These are phyloP conservation scores for Pseudorhombus dupliciocellatus DNA, from an alignment of 2,113 vertebrate species.

Conservation along the genomic window DNA sequence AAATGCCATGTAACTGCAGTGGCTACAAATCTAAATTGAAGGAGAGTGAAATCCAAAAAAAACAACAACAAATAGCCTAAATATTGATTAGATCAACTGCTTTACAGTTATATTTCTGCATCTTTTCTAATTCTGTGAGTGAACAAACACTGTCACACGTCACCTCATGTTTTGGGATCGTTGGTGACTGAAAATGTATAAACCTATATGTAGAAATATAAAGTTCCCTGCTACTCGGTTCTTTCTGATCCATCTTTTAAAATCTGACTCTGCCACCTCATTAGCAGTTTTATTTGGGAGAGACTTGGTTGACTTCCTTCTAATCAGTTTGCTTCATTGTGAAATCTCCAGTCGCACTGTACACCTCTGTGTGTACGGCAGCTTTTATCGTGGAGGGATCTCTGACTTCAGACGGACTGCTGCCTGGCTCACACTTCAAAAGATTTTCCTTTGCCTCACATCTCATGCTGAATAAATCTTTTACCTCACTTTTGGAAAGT, in stretches of 20 bases:
- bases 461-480: constrained; percentile 6
- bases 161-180: no score
- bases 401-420: not conserved
- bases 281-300: not conserved
- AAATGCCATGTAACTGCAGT: no score
- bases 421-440: constrained; percentile 23
- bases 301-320: not conserved
- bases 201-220: no score
- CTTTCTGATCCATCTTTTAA: not conserved
- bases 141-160: no score
- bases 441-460: not conserved
- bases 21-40: no score
- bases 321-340: not conserved
- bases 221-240: not conserved
- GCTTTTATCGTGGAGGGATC: not conserved
- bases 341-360: not conserved
- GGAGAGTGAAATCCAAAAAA: no score
- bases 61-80: no score
- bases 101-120: no score
- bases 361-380: not conserved
- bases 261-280: not conserved
- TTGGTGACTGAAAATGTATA: no score
- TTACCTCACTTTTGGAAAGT: not conserved
- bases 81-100: no score
- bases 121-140: no score